A percentile compares a stretch with the other conserved stretches of the same genome.
Conservation (phyloP, 2,888 invertebrate species). For the Drosophila peninsularis region DNA sequence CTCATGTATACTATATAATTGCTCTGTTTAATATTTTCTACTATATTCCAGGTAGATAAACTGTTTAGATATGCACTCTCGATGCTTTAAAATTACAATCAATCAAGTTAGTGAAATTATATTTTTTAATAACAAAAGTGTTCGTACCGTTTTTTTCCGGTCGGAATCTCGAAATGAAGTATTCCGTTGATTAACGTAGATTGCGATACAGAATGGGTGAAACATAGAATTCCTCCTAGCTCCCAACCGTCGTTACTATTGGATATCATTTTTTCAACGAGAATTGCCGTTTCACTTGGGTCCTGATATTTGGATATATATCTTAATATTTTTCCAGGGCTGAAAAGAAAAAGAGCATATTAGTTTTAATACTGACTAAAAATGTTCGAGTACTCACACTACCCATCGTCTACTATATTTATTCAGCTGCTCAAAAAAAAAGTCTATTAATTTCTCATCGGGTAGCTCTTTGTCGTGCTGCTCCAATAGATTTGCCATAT, state of each 20-base stretch:
- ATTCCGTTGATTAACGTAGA: constrained; percentile 1
- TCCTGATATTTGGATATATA: neutral
- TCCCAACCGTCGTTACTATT: constrained; percentile 7
- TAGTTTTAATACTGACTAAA: neutral
- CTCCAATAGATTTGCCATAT: neutral
- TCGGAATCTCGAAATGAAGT: neutral
- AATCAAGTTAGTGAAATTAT: neutral
- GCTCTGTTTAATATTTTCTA: neutral
- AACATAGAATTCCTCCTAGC: neutral
- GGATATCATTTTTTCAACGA: constrained; percentile 2
- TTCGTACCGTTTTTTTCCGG: constrained; percentile 10
- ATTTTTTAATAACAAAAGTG: neutral
- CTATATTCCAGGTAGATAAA: neutral
- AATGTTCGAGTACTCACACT: neutral
- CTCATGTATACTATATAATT: neutral
- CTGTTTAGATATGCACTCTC: constrained; percentile 11
- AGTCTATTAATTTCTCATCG: constrained; percentile 1
- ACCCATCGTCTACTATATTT: neutral
- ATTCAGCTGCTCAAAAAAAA: too few relatives aligned
- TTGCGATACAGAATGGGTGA: too few relatives aligned
- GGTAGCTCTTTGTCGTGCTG: neutral
- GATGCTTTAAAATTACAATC: constrained; percentile 8
- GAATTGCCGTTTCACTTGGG: neutral
- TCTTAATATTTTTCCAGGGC: constrained; percentile 2
- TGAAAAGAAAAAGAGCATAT: neutral